These are phyloP conservation scores for Epinotia brunnichana DNA, from an alignment of 2,888 invertebrate species.

Conservation along the genomic window DNA sequence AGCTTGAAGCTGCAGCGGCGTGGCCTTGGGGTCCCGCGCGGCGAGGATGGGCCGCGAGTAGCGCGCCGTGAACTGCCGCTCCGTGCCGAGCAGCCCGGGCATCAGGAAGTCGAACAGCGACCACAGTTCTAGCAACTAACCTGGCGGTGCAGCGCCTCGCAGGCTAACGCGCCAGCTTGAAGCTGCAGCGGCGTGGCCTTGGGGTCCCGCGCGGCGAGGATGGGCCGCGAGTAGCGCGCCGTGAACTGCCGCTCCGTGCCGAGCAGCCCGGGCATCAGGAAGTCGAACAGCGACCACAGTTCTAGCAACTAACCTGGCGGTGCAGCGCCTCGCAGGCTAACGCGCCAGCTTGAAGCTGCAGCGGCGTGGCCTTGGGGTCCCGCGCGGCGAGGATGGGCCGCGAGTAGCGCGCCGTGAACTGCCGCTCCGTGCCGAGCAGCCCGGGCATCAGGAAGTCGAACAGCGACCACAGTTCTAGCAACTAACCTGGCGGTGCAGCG, in stretches of 20 bases:
- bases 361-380: no score
- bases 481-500: no score
- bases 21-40: conserved; percentile 94
- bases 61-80: conserved; percentile 95
- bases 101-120: conserved; percentile 99
- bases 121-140: no score
- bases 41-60: conserved; percentile 95
- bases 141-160: conserved; percentile 95
- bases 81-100: conserved; percentile 98
- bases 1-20: conserved; percentile 94
- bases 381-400: conserved; percentile 95
- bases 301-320: no score
- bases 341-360: no score
- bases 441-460: conserved; percentile 99
- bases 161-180: conserved; percentile 96
- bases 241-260: conserved; percentile 98
- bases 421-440: conserved; percentile 97
- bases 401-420: conserved; percentile 94
- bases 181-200: conserved; percentile 94
- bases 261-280: conserved; percentile 99
- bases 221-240: conserved; percentile 92
- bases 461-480: conserved; percentile 98
- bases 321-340: no score
- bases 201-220: conserved; percentile 94
- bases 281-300: no score